These are phyloP conservation scores for Drosophila formosana DNA, from an alignment of 2,888 invertebrate genomes.

Conservation along the genomic window DNA sequence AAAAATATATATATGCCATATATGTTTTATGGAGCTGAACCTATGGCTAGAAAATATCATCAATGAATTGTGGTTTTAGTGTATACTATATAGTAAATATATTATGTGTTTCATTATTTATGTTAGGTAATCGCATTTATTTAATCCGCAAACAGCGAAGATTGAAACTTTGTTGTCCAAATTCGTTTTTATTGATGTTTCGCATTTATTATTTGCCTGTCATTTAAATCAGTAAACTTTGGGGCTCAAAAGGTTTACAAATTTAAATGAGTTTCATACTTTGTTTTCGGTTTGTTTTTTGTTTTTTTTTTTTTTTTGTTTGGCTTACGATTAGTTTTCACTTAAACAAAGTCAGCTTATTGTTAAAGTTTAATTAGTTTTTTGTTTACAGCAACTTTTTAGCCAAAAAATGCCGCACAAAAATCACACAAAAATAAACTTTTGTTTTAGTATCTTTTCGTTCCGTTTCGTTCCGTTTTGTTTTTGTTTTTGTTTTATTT, in stretches of 20 bases:
- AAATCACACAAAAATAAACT: constrained; percentile 29
- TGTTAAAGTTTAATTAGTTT: constrained; percentile 42
- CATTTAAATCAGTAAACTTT: constrained; percentile 84
- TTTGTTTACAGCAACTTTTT: constrained; percentile 34
- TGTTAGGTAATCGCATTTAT: constrained; percentile 13
- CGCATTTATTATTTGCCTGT: constrained; percentile 51
- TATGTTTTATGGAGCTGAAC: constrained; percentile 16
- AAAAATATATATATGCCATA: constrained; percentile 19
- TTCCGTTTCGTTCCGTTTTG: not conserved
- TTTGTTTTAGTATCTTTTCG: constrained; percentile 10
- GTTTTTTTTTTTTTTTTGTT: constrained; percentile 5
- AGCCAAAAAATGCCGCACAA: constrained; percentile 33
- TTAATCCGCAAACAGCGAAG: constrained; percentile 23
- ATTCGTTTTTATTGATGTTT: constrained; percentile 45
- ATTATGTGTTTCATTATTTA: constrained; percentile 7
- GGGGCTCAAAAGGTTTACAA: constrained; percentile 84
- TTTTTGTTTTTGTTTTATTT: not conserved
- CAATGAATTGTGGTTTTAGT: constrained; percentile 16
- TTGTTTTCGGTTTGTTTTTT: constrained; percentile 9
- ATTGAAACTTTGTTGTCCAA: constrained; percentile 37
- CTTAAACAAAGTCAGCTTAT: constrained; percentile 32
- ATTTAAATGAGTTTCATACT: constrained; percentile 79
- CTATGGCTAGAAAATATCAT: constrained; percentile 41
- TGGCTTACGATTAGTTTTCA: constrained; percentile 31
- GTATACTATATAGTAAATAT: not conserved